Percentiles rank a stretch among this genome's conserved stretches.
Evolutionary conservation across 2,888 invertebrate species (phyloP).

Genomic region (Chrysolina oricalcia): DNA sequence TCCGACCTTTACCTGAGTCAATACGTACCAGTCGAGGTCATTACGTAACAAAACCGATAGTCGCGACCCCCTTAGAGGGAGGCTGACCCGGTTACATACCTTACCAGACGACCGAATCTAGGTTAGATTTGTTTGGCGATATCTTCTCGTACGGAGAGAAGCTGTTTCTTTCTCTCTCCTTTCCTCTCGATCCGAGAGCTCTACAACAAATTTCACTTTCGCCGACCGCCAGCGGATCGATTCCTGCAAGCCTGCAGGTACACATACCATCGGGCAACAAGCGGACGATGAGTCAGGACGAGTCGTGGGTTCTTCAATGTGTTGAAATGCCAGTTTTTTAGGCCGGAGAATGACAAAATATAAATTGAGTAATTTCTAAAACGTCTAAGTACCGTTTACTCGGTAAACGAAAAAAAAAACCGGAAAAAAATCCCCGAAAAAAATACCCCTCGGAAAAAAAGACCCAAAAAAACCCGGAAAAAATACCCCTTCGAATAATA

Average conservation of each 20-base stretch:
- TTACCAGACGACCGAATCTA: constrained; percentile 46
- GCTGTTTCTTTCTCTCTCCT: constrained; percentile 7
- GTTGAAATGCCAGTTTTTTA: not conserved
- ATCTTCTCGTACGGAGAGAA: constrained; percentile 1
- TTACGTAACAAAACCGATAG: constrained; percentile 40
- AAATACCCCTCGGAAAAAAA: too few relatives aligned
- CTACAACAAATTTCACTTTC: constrained; percentile 19
- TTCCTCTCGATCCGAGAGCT: constrained; percentile 3
- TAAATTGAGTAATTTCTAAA: too few relatives aligned
- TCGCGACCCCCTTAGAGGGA: constrained; percentile 51
- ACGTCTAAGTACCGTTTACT: too few relatives aligned
- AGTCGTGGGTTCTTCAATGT: not conserved
- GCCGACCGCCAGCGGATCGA: constrained; percentile 7
- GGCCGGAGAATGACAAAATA: too few relatives aligned
- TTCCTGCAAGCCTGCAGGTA: constrained; percentile 9
- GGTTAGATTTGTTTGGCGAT: constrained; percentile 44
- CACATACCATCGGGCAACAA: not conserved
- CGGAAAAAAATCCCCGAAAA: too few relatives aligned
- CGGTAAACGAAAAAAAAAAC: too few relatives aligned
- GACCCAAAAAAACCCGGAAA: too few relatives aligned
- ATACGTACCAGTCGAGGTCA: constrained; percentile 34
- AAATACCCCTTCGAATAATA: too few relatives aligned
- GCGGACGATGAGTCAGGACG: constrained; percentile 8
- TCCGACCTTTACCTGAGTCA: constrained; percentile 21
- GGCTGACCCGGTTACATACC: constrained; percentile 51